Evolutionary conservation across 2,888 invertebrate genomes (phyloP).

Genomic region (Dusona sp.): DNA sequence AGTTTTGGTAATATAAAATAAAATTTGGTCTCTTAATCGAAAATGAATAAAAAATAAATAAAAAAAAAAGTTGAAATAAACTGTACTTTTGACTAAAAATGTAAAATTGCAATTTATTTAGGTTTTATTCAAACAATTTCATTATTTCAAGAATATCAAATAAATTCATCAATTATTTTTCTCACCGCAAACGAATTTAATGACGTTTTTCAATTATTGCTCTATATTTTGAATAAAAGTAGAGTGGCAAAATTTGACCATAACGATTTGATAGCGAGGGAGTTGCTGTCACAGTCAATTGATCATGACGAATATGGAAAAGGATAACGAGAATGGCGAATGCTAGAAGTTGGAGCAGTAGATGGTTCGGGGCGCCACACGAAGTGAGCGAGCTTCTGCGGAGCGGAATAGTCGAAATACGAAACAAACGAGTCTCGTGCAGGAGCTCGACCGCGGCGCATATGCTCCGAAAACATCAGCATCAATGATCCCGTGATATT

Average conservation of each 20-base stretch:
- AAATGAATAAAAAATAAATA: too few relatives aligned
- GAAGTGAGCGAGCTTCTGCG: slow-evolving; percentile 49
- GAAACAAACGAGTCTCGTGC: slow-evolving; percentile 80
- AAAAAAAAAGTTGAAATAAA: too few relatives aligned
- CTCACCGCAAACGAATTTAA: not conserved
- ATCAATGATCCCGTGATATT: slow-evolving; percentile 69
- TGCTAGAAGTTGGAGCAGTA: slow-evolving; percentile 41
- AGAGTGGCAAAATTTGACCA: not conserved
- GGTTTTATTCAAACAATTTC: too few relatives aligned
- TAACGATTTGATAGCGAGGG: not conserved
- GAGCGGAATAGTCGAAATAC: slow-evolving; percentile 82
- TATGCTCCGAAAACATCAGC: slow-evolving; percentile 73
- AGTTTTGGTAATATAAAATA: too few relatives aligned
- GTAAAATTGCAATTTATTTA: too few relatives aligned
- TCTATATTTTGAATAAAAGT: not conserved
- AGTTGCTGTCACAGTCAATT: slow-evolving; percentile 47
- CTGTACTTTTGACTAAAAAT: too few relatives aligned
- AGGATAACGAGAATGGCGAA: slow-evolving; percentile 35
- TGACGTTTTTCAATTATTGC: not conserved
- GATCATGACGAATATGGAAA: slow-evolving; percentile 41
- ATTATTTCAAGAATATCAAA: too few relatives aligned
- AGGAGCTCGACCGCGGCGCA: slow-evolving; percentile 76
- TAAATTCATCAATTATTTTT: too few relatives aligned
- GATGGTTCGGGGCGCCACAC: slow-evolving; percentile 60
- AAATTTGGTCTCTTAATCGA: too few relatives aligned